These are phyloP conservation scores for Eulimnadia texana DNA, from an alignment of 1,140 invertebrate species.

Conservation along the genomic window DNA sequence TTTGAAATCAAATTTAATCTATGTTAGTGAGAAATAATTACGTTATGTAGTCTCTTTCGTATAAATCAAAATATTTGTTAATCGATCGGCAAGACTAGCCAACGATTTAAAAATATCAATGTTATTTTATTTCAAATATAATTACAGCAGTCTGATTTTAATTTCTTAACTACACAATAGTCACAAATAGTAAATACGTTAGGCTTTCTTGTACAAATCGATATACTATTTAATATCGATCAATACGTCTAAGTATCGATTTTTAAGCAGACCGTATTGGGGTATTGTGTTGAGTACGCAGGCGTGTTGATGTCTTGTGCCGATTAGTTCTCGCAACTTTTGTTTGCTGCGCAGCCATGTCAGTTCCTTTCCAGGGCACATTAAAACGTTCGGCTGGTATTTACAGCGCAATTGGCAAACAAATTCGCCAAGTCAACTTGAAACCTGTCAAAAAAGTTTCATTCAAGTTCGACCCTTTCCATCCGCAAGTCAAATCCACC, in stretches of 20 bases:
- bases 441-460: constrained; percentile 61
- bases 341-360: constrained; percentile 34
- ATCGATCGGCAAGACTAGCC: neutral
- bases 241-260: too few relatives aligned
- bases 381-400: constrained; percentile 42
- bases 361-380: constrained; percentile 49
- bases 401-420: constrained; percentile 47
- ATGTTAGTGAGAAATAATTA: too few relatives aligned
- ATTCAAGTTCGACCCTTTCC: constrained; percentile 71
- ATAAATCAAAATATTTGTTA: neutral
- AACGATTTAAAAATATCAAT: neutral
- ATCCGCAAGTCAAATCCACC: constrained; percentile 42
- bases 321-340: neutral
- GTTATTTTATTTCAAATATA: constrained; percentile 1
- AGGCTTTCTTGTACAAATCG: too few relatives aligned
- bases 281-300: neutral
- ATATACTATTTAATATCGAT: too few relatives aligned
- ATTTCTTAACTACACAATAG: too few relatives aligned
- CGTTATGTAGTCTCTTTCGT: too few relatives aligned
- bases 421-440: constrained; percentile 50
- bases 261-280: neutral
- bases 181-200: too few relatives aligned
- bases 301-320: neutral
- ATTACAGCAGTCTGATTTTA: constrained; percentile 2
- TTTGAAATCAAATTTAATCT: too few relatives aligned